Base-by-base conservation (phyloP, 2,113 vertebrate species). In the Paraplagusia blochii region DNA sequence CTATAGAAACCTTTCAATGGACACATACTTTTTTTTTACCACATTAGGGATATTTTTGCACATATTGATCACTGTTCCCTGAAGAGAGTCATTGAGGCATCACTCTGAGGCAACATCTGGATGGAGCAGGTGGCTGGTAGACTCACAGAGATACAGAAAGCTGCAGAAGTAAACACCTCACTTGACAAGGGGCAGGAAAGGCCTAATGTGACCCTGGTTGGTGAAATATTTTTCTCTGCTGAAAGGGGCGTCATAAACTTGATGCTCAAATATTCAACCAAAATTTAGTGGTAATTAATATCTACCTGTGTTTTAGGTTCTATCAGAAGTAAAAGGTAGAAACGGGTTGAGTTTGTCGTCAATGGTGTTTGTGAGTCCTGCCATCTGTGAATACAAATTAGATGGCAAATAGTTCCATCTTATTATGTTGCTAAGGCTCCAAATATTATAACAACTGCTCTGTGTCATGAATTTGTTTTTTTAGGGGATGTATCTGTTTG, bases 191-290 rank as follows among this genome's bases (percentile, higher is more conserved):
- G 1, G 1, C 39, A 40, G 11, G 38, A 29, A 64, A 72, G 53
- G 52, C 34, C 52, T 43, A 65, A 45, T 45, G 44, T 65, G 78
- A 74, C 78, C 68, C 61, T 73, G 79, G 29, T 83, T 77, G 76
- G 63, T 69, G 4, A 49, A 15, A 16, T 50, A 10, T 48, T 18
- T 35, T 1, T 56, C 19, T 34, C 22, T 42, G 7, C 33, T 53
- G 16, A 62, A 69, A 12, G 45, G 15, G 40, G 33, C 18, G 18
- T 50, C 69, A 11, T 53, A 43, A 38, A 62, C 13, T 38, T 50
- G 8, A 43, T 11, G 19, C 17, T 8, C 22, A 7, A 9, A 38
- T 44, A 36, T 46, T 33, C 9, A 14, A 11, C 47, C 29, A 2
- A 43, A 19, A 49, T 54, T 45, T 35, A 11, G n/a, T n/a, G n/a